Percentiles rank a stretch among this genome's conserved stretches.
Evolutionary conservation across 2,888 invertebrate species (phyloP).

Genomic region (Hirtodrosophila trivittata): DNA sequence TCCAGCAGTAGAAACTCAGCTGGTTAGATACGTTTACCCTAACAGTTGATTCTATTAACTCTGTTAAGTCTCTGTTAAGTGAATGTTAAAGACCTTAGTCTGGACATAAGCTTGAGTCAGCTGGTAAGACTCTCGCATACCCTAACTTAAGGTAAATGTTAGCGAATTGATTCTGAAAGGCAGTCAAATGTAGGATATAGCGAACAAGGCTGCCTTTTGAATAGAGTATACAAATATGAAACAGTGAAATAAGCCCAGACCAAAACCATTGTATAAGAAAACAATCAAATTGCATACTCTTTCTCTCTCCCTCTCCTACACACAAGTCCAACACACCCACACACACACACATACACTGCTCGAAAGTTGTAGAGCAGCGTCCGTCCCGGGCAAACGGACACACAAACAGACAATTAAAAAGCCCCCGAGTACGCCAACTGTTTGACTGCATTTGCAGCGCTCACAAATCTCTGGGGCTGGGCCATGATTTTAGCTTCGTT

Average conservation of each 20-base stretch:
- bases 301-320: not conserved
- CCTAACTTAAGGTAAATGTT: too few species aligned
- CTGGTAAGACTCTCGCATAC: too few species aligned
- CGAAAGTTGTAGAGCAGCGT: conserved; percentile 6
- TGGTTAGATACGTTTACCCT: too few species aligned
- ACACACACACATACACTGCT: conserved; percentile 9
- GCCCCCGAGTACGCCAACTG: conserved; percentile 65
- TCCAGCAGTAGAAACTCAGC: too few species aligned
- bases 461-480: conserved; percentile 60
- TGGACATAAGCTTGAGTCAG: too few species aligned
- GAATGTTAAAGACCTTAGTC: too few species aligned
- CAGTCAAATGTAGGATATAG: not conserved
- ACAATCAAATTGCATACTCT: conserved; percentile 47
- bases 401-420: conserved; percentile 73
- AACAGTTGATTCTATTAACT: too few species aligned
- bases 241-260: conserved; percentile 28
- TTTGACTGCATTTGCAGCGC: conserved; percentile 66
- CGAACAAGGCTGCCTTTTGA: not conserved
- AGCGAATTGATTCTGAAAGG: not conserved
- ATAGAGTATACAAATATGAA: conserved; percentile 19
- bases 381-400: conserved; percentile 23
- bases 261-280: conserved; percentile 54
- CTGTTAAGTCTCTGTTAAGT: too few species aligned
- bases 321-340: not conserved
- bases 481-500: conserved; percentile 70